Conservation (phyloP, 2,888 invertebrate genomes). For the Clusia tigrina region DNA sequence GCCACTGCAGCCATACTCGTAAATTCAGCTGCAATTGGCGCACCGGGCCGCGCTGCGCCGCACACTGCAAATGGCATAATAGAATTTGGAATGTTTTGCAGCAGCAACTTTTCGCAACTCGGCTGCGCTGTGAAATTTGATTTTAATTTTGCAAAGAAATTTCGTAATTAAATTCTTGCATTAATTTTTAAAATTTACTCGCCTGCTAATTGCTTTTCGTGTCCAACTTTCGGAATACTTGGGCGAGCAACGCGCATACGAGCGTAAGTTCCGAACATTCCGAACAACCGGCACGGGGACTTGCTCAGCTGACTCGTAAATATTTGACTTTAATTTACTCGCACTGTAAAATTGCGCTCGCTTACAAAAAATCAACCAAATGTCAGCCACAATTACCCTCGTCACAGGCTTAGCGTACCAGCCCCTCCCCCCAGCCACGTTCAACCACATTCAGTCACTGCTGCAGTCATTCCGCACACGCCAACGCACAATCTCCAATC, state of each 20-base stretch:
- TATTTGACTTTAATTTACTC: not conserved
- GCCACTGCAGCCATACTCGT: too few relatives aligned
- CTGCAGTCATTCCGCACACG: too few relatives aligned
- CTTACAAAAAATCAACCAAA: not conserved
- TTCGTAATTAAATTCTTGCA: constrained; percentile 2
- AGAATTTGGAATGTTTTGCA: not conserved
- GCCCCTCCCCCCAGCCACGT: too few relatives aligned
- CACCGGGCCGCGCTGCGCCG: not conserved
- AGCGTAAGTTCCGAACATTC: too few relatives aligned
- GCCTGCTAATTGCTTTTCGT: constrained; percentile 2
- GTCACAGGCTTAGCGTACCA: too few relatives aligned
- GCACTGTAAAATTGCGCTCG: not conserved
- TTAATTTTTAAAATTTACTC: not conserved
- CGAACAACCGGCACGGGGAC: too few relatives aligned
- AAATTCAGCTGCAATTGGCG: not conserved
- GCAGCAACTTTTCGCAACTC: constrained; percentile 1
- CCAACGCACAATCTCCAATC: too few relatives aligned
- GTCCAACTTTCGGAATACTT: too few relatives aligned
- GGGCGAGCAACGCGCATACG: too few relatives aligned
- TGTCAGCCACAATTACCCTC: not conserved
- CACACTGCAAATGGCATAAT: constrained; percentile 2
- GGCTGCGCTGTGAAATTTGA: not conserved
- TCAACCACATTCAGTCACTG: too few relatives aligned
- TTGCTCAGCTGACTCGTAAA: too few relatives aligned
- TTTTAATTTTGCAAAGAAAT: not conserved